Conservation (phyloP, 2,113 vertebrate genomes). For the Cygnus buccinator region DNA sequence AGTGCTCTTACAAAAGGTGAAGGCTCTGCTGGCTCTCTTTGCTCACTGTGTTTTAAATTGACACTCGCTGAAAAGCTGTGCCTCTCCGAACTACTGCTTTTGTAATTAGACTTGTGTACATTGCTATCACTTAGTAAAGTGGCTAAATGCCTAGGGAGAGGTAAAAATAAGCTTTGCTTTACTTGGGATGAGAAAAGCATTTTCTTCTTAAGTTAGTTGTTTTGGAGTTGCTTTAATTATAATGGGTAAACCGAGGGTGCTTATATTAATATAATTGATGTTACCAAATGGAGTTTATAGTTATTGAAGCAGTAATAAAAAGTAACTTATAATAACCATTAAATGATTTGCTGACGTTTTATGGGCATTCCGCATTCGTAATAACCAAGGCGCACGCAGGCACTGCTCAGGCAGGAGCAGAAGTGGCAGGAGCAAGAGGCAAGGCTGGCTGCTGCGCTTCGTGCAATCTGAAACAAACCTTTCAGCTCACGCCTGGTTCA, state of each 20-base stretch:
- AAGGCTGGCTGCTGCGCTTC: too few relatives aligned
- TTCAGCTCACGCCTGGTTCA: too few relatives aligned
- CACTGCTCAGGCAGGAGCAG: too few relatives aligned
- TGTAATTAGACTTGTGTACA: neutral
- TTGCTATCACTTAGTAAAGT: neutral
- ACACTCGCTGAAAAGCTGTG: neutral
- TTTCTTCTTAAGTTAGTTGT: neutral
- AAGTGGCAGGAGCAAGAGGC: too few relatives aligned
- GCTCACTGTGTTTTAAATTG: neutral
- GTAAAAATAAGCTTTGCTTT: conserved; percentile 8
- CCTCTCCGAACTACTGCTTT: neutral
- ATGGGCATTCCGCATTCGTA: too few relatives aligned
- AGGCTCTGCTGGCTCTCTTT: neutral
- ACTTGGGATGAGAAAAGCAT: neutral
- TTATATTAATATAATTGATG: conserved; percentile 47
- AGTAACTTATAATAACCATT: conserved; percentile 13
- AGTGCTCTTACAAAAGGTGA: neutral
- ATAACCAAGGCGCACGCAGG: neutral
- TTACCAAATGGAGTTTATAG: conserved; percentile 15
- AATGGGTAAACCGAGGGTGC: conserved; percentile 35
- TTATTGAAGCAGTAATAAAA: conserved; percentile 52
- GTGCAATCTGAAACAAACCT: too few relatives aligned
- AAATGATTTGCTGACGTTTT: too few relatives aligned
- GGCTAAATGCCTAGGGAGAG: neutral
- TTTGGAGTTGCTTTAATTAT: conserved; percentile 28